A percentile compares a stretch with the other conserved stretches of the same genome.
Evolutionary conservation across 2,113 vertebrate genomes (phyloP).

Genomic region (Platichthys flesus): DNA sequence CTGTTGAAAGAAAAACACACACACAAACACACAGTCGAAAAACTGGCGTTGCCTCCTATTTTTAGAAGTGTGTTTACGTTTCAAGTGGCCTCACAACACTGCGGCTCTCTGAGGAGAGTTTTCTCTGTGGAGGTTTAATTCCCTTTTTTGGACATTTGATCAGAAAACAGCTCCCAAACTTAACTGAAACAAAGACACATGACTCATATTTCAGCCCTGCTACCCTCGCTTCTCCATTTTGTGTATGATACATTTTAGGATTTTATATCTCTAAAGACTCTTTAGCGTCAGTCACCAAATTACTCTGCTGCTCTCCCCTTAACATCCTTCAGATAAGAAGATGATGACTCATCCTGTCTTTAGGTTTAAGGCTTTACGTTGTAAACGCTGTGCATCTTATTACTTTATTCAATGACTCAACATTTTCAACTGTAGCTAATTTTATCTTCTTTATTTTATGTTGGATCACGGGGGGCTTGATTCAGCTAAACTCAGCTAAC

Average conservation of each 20-base stretch:
- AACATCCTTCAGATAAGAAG: not conserved
- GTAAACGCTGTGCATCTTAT: not conserved
- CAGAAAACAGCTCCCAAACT: not conserved
- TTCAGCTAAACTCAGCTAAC: too few species aligned
- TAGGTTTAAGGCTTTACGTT: not conserved
- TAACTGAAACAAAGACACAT: not conserved
- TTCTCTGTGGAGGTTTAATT: not conserved
- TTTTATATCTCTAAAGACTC: not conserved
- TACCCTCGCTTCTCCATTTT: not conserved
- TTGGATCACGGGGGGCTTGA: too few species aligned
- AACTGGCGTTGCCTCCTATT: not conserved
- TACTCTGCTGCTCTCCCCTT: not conserved
- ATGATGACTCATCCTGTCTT: not conserved
- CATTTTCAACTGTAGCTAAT: too few species aligned
- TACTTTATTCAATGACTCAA: not conserved
- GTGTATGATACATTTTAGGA: not conserved
- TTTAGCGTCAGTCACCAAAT: not conserved
- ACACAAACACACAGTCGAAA: too few species aligned
- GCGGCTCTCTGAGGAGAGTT: not conserved
- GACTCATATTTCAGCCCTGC: not conserved
- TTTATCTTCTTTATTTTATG: not conserved
- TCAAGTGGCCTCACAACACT: not conserved
- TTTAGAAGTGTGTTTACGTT: constrained; percentile 31
- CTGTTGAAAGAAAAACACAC: not conserved
- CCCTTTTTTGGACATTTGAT: not conserved